Evolutionary conservation across 2,113 vertebrate species (phyloP).

Genomic region (Nymphicus hollandicus): DNA sequence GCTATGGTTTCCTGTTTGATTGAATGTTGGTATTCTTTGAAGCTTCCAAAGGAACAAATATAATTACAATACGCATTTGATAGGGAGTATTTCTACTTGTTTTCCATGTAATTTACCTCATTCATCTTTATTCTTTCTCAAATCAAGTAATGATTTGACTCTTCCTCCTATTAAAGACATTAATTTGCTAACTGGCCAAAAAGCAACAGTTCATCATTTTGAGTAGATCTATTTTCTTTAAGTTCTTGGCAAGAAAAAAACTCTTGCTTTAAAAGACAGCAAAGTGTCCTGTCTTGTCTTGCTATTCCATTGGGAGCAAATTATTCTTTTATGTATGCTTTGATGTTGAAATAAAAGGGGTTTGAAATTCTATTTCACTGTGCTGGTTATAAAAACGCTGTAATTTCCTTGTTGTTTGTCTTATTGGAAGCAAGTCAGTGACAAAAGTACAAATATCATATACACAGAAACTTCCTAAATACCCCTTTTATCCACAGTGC

Average conservation of each 20-base stretch:
- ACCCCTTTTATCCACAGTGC: slow-evolving; percentile 16
- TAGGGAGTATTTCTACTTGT: neutral
- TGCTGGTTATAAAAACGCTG: slow-evolving; percentile 36
- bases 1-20: slow-evolving; percentile 44
- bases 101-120: slow-evolving; percentile 23
- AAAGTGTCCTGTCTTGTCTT: slow-evolving; percentile 48
- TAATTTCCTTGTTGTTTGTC: slow-evolving; percentile 62
- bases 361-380: slow-evolving; percentile 21
- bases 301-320: slow-evolving; percentile 37
- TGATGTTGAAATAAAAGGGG: slow-evolving; percentile 71
- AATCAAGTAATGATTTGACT: slow-evolving; percentile 2
- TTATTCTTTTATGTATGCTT: slow-evolving; percentile 66
- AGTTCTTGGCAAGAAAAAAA: slow-evolving; percentile 15
- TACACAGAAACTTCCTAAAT: slow-evolving; percentile 58
- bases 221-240: slow-evolving; percentile 45
- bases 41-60: slow-evolving; percentile 47
- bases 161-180: slow-evolving; percentile 27
- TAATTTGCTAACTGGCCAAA: slow-evolving; percentile 46
- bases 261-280: slow-evolving; percentile 24
- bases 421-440: slow-evolving; percentile 50
- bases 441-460: slow-evolving; percentile 32
- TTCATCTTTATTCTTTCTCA: slow-evolving; percentile 37
- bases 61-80: neutral
- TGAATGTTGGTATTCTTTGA: slow-evolving; percentile 51
- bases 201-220: slow-evolving; percentile 18